Percentiles rank a stretch among this genome's conserved stretches.
Evolutionary conservation across 2,888 invertebrate species (phyloP).

Genomic region (Xylophagus ater): DNA sequence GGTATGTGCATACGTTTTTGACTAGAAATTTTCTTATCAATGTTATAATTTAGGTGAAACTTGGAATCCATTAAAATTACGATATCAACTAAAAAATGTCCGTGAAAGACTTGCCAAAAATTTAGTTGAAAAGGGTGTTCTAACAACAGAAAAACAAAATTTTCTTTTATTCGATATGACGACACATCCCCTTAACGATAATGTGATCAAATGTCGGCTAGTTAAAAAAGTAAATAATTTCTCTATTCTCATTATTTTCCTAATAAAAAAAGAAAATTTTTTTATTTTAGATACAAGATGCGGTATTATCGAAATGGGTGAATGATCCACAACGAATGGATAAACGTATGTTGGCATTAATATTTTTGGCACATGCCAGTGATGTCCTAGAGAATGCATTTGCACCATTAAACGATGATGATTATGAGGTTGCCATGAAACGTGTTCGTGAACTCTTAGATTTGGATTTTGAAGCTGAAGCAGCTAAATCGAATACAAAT

Average conservation of each 20-base stretch:
- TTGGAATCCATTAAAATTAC: conserved; percentile 97
- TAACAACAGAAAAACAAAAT: conserved; percentile 99
- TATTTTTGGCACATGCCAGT: conserved; percentile 93
- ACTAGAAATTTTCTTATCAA: conserved; percentile 30
- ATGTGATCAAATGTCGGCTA: conserved; percentile 86
- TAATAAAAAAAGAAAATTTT: conserved; percentile 6
- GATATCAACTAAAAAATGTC: conserved; percentile 97
- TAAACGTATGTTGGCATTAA: conserved; percentile 81
- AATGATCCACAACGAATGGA: conserved; percentile 98
- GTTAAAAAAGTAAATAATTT: conserved; percentile 72
- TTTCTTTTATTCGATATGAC: conserved; percentile 99
- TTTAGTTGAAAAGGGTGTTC: conserved; percentile 96
- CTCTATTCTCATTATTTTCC: not conserved
- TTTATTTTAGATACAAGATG: conserved; percentile 77
- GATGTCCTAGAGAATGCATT: conserved; percentile 99
- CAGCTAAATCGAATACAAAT: conserved; percentile 78
- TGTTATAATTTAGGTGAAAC: conserved; percentile 70
- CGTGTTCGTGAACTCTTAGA: conserved; percentile 92
- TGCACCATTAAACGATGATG: conserved; percentile 91
- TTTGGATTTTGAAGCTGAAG: conserved; percentile 92
- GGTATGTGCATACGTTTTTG: conserved; percentile 48
- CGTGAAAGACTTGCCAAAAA: conserved; percentile 98
- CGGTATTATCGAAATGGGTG: conserved; percentile 90
- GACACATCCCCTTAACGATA: conserved; percentile 95
- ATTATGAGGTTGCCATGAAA: conserved; percentile 96